phyloP scores from a whole-genome alignment of 92 coral and sea anemone species.

The Plumapathes pennacea region DNA sequence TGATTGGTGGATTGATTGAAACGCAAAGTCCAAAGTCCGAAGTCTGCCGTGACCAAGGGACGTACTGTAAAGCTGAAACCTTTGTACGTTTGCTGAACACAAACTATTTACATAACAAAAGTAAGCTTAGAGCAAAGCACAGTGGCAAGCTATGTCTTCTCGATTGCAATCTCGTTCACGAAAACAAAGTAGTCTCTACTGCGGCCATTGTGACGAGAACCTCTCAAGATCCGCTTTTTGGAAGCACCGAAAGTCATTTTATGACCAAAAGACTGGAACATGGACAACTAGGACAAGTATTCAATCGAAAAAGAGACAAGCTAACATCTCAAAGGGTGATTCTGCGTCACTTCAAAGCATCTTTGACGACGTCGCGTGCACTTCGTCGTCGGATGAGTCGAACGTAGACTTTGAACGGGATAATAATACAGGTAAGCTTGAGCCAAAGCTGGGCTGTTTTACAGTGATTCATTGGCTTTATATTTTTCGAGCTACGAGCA shows the following conservation, averaged over 20 bases:
- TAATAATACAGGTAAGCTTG: background rate
- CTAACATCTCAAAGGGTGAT: background rate
- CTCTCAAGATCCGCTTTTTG: conserved; percentile 34
- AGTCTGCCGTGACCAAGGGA: too few species aligned
- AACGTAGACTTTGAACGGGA: background rate
- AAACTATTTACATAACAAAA: too few species aligned
- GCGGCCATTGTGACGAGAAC: conserved; percentile 41
- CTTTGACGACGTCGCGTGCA: background rate
- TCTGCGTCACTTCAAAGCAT: too few species aligned
- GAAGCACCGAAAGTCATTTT: conserved; percentile 30
- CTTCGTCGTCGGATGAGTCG: background rate
- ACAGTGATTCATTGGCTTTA: too few species aligned
- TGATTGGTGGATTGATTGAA: too few species aligned
- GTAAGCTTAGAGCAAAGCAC: too few species aligned
- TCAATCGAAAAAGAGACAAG: background rate
- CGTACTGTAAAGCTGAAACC: too few species aligned
- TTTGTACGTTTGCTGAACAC: too few species aligned
- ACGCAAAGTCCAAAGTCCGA: too few species aligned
- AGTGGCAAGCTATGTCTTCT: too few species aligned
- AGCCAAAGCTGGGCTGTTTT: too few species aligned
- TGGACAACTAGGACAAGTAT: conserved; percentile 17
- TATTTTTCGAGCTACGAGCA: too few species aligned
- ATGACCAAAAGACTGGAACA: conserved; percentile 12
- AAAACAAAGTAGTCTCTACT: conserved; percentile 31
- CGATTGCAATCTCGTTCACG: conserved; percentile 8